Evolutionary conservation across 2,113 vertebrate genomes (phyloP).

Genomic region (Microcebus lehilahytsara): DNA sequence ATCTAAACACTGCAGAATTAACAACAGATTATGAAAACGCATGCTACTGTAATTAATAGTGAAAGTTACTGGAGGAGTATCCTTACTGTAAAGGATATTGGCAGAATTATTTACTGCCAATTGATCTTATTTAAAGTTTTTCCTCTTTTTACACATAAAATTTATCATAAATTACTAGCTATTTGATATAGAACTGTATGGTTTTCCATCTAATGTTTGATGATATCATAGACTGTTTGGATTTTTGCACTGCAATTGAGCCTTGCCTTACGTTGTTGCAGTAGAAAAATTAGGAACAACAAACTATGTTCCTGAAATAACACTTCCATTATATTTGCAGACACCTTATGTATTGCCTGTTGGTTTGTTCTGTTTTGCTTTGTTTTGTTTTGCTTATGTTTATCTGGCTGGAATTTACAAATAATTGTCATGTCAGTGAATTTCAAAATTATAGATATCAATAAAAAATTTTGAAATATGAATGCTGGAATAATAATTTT

Average conservation of each 20-base stretch:
- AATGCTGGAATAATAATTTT: background rate
- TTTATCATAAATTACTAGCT: conserved; percentile 73
- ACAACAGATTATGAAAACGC: conserved; percentile 87
- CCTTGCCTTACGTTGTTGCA: background rate
- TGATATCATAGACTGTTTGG: background rate
- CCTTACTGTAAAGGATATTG: conserved; percentile 86
- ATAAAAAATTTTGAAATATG: background rate
- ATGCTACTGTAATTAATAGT: conserved; percentile 84
- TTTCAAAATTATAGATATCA: background rate
- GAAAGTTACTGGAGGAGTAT: conserved; percentile 81
- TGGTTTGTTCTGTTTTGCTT: background rate
- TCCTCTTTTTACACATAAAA: conserved; percentile 77
- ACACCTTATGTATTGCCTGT: background rate
- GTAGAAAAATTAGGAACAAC: background rate
- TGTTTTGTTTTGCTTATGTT: background rate
- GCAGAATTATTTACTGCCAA: conserved; percentile 86
- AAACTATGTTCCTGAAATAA: background rate
- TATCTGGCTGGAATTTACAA: background rate
- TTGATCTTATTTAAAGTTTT: conserved; percentile 87
- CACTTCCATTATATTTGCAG: background rate
- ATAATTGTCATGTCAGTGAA: background rate
- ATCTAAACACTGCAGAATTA: conserved; percentile 87
- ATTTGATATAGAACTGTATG: conserved; percentile 66
- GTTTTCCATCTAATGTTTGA: conserved; percentile 31
- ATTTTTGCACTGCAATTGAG: background rate